phyloP scores from a whole-genome alignment of 2,888 invertebrate genomes.

The Callyntrura sp. region DNA sequence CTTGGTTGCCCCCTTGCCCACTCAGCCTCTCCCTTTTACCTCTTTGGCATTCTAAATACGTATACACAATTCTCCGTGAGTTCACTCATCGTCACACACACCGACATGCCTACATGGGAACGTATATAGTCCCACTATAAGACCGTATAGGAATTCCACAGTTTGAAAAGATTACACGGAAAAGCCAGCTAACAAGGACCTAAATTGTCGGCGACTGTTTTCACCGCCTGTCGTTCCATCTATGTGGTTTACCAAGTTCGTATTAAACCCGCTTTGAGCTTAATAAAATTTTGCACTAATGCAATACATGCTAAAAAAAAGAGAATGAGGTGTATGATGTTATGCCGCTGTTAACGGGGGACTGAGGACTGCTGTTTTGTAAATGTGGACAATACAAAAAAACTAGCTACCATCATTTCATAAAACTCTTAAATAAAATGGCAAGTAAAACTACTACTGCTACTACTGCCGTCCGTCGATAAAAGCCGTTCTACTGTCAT shows the following conservation, averaged over 20 bases:
- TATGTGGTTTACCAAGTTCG: conserved; percentile 26
- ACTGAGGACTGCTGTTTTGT: not conserved
- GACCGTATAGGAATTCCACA: not conserved
- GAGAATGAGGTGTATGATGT: not conserved
- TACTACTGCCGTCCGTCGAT: conserved; percentile 54
- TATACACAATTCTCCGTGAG: conserved; percentile 36
- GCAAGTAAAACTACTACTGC: conserved; percentile 45
- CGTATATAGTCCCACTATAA: too few relatives aligned
- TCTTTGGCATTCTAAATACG: conserved; percentile 40
- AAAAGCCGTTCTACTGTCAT: conserved; percentile 42
- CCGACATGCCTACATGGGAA: not conserved
- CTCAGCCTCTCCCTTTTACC: not conserved
- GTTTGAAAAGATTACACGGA: not conserved
- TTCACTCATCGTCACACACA: not conserved
- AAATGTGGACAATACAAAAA: conserved; percentile 33
- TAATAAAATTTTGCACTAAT: conserved; percentile 38
- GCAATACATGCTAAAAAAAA: conserved; percentile 29
- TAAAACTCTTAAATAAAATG: conserved; percentile 21
- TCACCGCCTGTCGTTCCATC: conserved; percentile 19
- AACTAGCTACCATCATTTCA: conserved; percentile 15
- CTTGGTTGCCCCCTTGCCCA: not conserved
- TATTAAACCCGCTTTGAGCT: conserved; percentile 10
- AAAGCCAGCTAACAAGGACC: not conserved
- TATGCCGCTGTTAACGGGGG: not conserved
- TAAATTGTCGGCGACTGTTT: not conserved